phyloP scores from a whole-genome alignment of 1,140 invertebrate genomes.

The Hydropsyche tenuis region DNA sequence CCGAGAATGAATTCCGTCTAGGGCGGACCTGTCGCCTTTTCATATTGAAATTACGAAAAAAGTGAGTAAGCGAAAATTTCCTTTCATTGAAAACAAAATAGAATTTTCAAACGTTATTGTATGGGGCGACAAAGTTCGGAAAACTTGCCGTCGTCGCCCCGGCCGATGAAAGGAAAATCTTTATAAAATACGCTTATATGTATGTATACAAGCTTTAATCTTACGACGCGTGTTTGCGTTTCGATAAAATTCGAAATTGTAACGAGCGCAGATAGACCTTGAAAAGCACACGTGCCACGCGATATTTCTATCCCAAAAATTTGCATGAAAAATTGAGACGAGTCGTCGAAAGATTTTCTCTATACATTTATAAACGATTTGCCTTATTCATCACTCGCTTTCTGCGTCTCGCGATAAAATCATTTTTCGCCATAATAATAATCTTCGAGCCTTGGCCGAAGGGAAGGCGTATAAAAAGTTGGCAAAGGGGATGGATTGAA shows the following conservation, averaged over 20 bases:
- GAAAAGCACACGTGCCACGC: too few relatives aligned
- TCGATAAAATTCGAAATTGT: too few relatives aligned
- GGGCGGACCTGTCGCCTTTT: slow-evolving; percentile 20
- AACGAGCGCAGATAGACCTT: too few relatives aligned
- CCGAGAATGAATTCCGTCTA: slow-evolving; percentile 11
- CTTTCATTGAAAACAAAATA: slow-evolving; percentile 14
- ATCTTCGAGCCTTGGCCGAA: background rate
- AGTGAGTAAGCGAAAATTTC: slow-evolving; percentile 7
- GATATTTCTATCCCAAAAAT: too few relatives aligned
- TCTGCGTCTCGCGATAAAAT: slow-evolving; percentile 5
- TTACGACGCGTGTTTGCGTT: too few relatives aligned
- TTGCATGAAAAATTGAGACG: too few relatives aligned
- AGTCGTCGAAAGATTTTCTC: background rate
- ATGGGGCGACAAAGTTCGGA: background rate
- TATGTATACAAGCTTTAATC: background rate
- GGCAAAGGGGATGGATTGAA: background rate
- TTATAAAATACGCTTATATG: background rate
- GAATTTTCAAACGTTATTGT: slow-evolving; percentile 12
- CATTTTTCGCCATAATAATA: slow-evolving; percentile 21
- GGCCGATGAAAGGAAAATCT: too few relatives aligned
- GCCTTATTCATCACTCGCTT: slow-evolving; percentile 11
- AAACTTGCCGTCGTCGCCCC: too few relatives aligned
- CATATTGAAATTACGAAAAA: slow-evolving; percentile 22
- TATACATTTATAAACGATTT: background rate
- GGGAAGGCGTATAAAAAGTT: slow-evolving; percentile 6